Conservation (phyloP, 2,797 vertebrate species). For the Hydrophis major region DNA sequence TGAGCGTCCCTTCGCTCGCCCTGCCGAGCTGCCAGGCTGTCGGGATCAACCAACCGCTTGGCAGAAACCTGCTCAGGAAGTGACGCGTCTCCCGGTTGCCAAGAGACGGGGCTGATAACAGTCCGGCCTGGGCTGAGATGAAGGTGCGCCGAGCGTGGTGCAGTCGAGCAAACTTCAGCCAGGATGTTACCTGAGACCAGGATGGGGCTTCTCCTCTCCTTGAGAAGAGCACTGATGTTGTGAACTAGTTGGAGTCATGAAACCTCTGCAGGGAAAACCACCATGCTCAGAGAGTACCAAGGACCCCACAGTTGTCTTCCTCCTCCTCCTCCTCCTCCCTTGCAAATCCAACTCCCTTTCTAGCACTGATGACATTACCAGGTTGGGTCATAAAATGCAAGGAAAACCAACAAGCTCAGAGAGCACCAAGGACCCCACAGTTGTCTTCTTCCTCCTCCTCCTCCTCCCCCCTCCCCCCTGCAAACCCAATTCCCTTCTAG, state of each 20-base stretch:
- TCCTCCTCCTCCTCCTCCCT: no score
- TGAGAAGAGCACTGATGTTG: not conserved
- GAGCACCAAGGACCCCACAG: no score
- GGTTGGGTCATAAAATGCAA: no score
- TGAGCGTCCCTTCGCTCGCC: not conserved
- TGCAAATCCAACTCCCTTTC: no score
- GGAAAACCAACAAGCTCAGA: no score
- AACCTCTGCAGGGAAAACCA: not conserved
- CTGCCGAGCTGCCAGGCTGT: conserved; percentile 9
- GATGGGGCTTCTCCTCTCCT: not conserved
- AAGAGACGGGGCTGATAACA: conserved; percentile 70
- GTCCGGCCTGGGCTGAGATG: conserved; percentile 32
- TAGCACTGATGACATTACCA: no score
- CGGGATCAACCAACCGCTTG: conserved; percentile 3
- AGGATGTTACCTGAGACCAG: not conserved
- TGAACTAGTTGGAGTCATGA: not conserved
- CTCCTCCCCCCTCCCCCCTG: no score
- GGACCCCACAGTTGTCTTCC: no score
- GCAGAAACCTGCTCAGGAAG: conserved; percentile 65
- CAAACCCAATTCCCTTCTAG: no score
- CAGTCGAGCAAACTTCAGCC: not conserved
- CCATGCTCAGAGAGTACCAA: no score
- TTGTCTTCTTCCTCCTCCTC: no score
- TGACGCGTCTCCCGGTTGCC: conserved; percentile 70
- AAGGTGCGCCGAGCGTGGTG: not conserved